phyloP scores from a whole-genome alignment of 2,113 vertebrate genomes.

The Zosterops japonicus region DNA sequence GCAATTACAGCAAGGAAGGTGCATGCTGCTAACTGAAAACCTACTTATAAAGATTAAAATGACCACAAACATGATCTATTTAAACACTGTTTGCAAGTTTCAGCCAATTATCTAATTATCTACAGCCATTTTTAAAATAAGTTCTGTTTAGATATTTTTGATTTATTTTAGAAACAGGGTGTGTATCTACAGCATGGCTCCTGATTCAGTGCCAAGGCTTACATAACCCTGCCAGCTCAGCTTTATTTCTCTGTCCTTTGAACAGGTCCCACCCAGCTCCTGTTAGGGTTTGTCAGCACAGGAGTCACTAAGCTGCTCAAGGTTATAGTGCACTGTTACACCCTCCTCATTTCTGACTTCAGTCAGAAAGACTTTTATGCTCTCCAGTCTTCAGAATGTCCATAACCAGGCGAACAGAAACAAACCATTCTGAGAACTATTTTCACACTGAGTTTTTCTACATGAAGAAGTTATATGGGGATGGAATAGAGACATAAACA shows the following conservation, averaged over 20 bases:
- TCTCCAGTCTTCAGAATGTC: neutral
- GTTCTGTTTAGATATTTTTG: neutral
- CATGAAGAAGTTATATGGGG: neutral
- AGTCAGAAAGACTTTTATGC: neutral
- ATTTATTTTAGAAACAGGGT: neutral
- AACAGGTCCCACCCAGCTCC: neutral
- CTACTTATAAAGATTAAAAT: neutral
- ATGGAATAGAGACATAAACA: neutral
- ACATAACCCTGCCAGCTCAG: neutral
- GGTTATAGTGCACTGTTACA: neutral
- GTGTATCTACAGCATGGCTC: neutral
- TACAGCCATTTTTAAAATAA: neutral
- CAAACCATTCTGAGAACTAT: neutral
- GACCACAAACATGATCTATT: neutral
- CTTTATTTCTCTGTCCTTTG: neutral
- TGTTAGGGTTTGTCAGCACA: neutral
- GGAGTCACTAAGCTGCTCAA: neutral
- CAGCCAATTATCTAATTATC: neutral
- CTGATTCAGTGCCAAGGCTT: neutral
- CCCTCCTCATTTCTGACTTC: neutral
- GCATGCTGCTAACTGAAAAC: neutral
- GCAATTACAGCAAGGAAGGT: neutral
- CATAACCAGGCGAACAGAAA: neutral
- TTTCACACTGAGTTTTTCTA: neutral
- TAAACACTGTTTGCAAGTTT: neutral